Conservation (phyloP, 2,797 vertebrate species). For the Pipistrellus pygmaeus region DNA sequence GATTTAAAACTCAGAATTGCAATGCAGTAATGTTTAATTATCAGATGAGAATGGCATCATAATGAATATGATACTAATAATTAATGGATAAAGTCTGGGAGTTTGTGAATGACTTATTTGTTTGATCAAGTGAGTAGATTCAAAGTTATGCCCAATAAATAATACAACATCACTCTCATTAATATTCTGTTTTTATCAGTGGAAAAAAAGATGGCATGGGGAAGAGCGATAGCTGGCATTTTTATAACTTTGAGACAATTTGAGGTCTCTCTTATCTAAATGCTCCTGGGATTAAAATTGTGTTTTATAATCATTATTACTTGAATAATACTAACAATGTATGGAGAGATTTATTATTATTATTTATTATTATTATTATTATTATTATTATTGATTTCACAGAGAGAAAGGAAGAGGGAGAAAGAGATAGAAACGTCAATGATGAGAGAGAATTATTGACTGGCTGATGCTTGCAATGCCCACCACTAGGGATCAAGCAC, state of each 20-base stretch:
- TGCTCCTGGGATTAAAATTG: background rate
- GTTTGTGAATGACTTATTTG: conserved; percentile 5
- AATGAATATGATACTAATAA: conserved; percentile 25
- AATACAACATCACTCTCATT: background rate
- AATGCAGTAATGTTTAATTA: conserved; percentile 35
- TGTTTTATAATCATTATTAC: background rate
- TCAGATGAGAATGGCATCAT: background rate
- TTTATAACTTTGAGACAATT: conserved; percentile 20
- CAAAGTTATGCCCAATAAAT: conserved; percentile 1
- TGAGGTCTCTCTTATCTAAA: background rate
- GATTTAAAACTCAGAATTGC: background rate
- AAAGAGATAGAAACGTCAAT: too few relatives aligned
- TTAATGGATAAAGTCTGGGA: background rate
- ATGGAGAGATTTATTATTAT: background rate
- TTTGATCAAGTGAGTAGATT: background rate
- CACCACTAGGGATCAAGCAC: too few relatives aligned
- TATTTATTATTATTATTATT: too few relatives aligned
- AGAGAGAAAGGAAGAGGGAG: too few relatives aligned
- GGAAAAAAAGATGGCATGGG: background rate
- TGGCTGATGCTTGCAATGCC: too few relatives aligned
- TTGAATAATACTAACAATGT: conserved; percentile 15
- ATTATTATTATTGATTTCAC: too few relatives aligned
- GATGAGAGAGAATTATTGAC: too few relatives aligned
- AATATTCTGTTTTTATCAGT: background rate
- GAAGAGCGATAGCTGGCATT: background rate